Evolutionary conservation across 2,888 invertebrate species (phyloP).

Genomic region (Odontocerum albicorne): DNA sequence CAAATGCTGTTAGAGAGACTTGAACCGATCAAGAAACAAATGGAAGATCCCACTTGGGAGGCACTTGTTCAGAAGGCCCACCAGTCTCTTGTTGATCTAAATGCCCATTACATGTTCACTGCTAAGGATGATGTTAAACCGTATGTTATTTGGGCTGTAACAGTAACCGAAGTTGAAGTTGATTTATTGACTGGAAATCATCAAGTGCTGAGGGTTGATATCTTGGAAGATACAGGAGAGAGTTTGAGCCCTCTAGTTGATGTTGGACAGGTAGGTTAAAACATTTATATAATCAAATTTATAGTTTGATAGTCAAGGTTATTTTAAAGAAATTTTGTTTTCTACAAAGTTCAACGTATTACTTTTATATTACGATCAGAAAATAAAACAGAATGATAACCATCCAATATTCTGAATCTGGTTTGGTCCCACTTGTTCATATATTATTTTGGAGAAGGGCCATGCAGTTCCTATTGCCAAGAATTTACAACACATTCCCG

Average conservation of each 20-base stretch:
- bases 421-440: too few relatives aligned
- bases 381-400: too few relatives aligned
- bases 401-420: too few relatives aligned
- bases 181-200: constrained; percentile 72
- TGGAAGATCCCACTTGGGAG: constrained; percentile 55
- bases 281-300: too few relatives aligned
- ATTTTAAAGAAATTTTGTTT: not conserved
- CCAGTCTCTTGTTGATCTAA: constrained; percentile 56
- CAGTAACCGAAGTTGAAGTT: constrained; percentile 66
- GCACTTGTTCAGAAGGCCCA: constrained; percentile 56
- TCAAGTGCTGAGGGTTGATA: constrained; percentile 59
- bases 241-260: constrained; percentile 69
- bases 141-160: constrained; percentile 64
- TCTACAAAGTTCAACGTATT: not conserved
- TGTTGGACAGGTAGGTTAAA: constrained; percentile 61
- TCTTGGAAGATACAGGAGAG: constrained; percentile 67
- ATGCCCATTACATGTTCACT: constrained; percentile 54
- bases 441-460: too few relatives aligned
- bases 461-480: too few relatives aligned
- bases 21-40: constrained; percentile 46
- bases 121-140: constrained; percentile 47
- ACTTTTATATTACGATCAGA: too few relatives aligned
- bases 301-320: not conserved
- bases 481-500: too few relatives aligned
- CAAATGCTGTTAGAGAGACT: constrained; percentile 51